Percentiles rank a stretch among this genome's conserved stretches.
Conservation (phyloP, 2,113 vertebrate genomes). For the Stegastes partitus region DNA sequence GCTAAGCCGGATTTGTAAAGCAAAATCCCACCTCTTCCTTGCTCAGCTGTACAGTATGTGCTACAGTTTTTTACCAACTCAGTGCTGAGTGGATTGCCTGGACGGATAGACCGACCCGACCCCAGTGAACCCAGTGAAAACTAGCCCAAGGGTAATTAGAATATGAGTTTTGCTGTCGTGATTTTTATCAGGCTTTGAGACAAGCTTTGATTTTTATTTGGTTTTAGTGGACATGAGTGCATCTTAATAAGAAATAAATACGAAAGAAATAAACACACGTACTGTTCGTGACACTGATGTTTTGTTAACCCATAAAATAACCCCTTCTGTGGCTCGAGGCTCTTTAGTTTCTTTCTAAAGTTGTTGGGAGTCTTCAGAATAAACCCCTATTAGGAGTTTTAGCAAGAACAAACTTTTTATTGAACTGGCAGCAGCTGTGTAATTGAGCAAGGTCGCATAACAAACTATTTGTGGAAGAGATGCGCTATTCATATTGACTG, state of each 20-base stretch:
- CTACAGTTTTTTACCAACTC: slow-evolving; percentile 4
- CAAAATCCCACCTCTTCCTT: slow-evolving; percentile 52
- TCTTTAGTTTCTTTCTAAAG: neutral
- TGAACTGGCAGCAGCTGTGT: slow-evolving; percentile 17
- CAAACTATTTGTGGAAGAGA: slow-evolving; percentile 34
- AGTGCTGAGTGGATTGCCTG: slow-evolving; percentile 60
- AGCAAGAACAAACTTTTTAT: slow-evolving; percentile 12
- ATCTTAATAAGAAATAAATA: no score
- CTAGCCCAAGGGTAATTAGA: slow-evolving; percentile 45
- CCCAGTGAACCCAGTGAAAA: slow-evolving; percentile 51
- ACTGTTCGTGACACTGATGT: neutral
- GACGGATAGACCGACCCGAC: slow-evolving; percentile 51
- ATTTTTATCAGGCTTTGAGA: slow-evolving; percentile 6
- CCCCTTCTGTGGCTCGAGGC: neutral
- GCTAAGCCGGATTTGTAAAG: slow-evolving; percentile 76
- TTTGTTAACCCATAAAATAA: slow-evolving; percentile 6
- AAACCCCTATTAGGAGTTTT: neutral
- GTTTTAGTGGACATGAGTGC: no score
- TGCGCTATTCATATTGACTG: slow-evolving; percentile 13
- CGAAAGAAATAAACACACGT: neutral
- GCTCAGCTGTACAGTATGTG: slow-evolving; percentile 47
- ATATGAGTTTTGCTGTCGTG: slow-evolving; percentile 27
- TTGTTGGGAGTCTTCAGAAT: slow-evolving; percentile 14
- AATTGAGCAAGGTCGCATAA: slow-evolving; percentile 20
- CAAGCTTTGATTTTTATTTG: slow-evolving; percentile 5